Evolutionary conservation across 2,888 invertebrate genomes (phyloP).

Genomic region (Polietes domitor): DNA sequence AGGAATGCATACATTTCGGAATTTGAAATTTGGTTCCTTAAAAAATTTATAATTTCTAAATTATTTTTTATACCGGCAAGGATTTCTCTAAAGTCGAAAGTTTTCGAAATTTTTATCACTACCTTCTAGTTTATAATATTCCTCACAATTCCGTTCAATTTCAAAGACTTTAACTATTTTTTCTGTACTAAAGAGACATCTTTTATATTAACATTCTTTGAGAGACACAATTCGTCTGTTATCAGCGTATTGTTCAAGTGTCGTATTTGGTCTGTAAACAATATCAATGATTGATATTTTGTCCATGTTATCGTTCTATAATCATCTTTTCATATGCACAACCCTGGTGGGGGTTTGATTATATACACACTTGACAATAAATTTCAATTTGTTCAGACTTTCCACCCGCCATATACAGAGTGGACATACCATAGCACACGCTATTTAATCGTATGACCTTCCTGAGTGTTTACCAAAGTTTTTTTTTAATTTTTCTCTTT

Average conservation of each 20-base stretch:
- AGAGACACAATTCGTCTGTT: neutral
- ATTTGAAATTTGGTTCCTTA: too few relatives aligned
- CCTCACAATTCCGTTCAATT: too few relatives aligned
- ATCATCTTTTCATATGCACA: neutral
- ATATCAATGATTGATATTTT: neutral
- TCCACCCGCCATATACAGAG: neutral
- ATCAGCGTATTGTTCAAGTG: neutral
- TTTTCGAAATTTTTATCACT: too few relatives aligned
- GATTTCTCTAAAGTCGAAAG: too few relatives aligned
- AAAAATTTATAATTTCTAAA: too few relatives aligned
- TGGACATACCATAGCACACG: slow-evolving; percentile 1
- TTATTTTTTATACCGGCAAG: too few relatives aligned
- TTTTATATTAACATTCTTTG: neutral
- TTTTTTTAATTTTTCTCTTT: slow-evolving; percentile 2
- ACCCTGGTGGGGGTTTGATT: neutral
- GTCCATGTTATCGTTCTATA: neutral
- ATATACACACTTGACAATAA: too few relatives aligned
- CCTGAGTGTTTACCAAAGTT: neutral
- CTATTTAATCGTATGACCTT: neutral
- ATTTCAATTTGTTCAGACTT: neutral
- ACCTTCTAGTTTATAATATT: too few relatives aligned
- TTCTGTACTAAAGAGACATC: neutral
- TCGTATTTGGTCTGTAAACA: neutral
- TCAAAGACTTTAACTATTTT: too few relatives aligned
- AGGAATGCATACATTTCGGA: too few relatives aligned